Conservation (phyloP, 2,113 vertebrate genomes). For the Trochalopteron elliotii region DNA sequence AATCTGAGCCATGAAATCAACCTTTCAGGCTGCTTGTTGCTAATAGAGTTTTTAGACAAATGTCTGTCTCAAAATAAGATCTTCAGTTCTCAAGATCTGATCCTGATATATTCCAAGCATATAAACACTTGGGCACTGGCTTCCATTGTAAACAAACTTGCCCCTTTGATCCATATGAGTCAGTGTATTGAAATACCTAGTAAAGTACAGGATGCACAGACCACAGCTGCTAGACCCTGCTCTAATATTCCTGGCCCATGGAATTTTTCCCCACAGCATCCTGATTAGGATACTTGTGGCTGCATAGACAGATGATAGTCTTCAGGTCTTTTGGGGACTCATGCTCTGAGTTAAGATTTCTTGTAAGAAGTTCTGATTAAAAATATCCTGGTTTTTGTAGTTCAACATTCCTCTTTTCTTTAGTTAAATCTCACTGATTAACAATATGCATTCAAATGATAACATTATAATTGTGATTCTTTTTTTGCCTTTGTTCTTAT, state of each 20-base stretch:
- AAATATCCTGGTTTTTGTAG: not conserved
- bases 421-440: not conserved
- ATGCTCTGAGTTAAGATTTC: not conserved
- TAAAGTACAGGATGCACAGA: not conserved
- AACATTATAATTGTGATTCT: not conserved
- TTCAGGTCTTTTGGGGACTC: not conserved
- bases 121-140: not conserved
- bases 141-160: not conserved
- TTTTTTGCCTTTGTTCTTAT: not conserved
- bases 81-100: not conserved
- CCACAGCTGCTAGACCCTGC: not conserved
- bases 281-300: not conserved
- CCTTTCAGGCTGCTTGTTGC: not conserved
- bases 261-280: not conserved
- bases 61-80: not conserved
- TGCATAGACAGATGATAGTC: not conserved
- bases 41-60: not conserved
- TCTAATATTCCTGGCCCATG: not conserved
- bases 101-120: not conserved
- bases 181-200: not conserved
- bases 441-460: not conserved
- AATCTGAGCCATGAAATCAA: conserved; percentile 8
- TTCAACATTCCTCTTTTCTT: not conserved
- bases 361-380: not conserved
- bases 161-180: not conserved